A percentile compares a stretch with the other conserved stretches of the same genome.
phyloP scores from a whole-genome alignment of 2,888 invertebrate genomes.

The Macropis europaea region DNA sequence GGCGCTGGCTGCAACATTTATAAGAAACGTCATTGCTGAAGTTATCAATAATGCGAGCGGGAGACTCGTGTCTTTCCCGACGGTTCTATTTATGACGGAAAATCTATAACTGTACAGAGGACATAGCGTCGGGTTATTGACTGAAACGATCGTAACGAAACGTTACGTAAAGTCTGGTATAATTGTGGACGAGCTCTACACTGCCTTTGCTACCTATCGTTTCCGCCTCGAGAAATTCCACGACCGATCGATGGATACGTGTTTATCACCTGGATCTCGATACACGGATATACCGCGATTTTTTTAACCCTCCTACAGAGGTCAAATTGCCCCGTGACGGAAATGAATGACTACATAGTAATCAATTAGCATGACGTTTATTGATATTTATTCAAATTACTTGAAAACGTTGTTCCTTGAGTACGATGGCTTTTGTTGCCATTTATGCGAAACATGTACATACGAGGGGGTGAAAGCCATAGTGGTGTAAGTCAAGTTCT shows the following conservation, averaged over 20 bases:
- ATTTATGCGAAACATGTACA: no score
- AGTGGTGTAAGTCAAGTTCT: no score
- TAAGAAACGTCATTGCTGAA: constrained; percentile 47
- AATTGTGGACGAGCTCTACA: neutral
- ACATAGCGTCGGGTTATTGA: constrained; percentile 64
- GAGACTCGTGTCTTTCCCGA: constrained; percentile 51
- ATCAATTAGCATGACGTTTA: no score
- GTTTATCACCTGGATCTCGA: constrained; percentile 9
- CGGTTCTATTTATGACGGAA: constrained; percentile 60
- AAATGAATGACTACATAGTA: no score
- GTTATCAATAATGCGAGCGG: constrained; percentile 59
- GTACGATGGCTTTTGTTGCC: no score
- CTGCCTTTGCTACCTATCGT: constrained; percentile 11
- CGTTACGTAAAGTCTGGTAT: constrained; percentile 54
- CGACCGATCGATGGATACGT: constrained; percentile 34
- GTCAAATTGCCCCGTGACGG: no score
- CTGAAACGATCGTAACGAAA: constrained; percentile 54
- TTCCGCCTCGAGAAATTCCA: constrained; percentile 25
- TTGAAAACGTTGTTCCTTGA: no score
- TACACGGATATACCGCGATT: neutral
- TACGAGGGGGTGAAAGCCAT: no score
- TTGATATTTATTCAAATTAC: no score
- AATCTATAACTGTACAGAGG: constrained; percentile 65
- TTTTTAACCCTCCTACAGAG: neutral
- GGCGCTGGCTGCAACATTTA: constrained; percentile 51